Conservation (phyloP, 2,888 invertebrate genomes). For the Chydorus sphaericus region DNA sequence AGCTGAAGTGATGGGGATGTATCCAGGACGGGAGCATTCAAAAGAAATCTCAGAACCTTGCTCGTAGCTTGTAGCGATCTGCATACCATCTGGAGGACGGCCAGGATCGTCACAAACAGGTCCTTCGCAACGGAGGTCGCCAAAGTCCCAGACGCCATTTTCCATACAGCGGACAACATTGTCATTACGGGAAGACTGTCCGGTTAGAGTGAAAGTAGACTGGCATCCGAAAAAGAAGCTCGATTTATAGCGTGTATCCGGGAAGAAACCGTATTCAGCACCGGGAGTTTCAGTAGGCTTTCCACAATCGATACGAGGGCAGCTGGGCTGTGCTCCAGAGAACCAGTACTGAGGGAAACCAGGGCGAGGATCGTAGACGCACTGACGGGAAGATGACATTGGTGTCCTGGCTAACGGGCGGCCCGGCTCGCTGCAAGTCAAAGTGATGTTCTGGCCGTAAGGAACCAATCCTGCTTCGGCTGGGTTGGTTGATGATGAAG, state of each 20-base stretch:
- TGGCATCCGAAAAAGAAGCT: conserved; percentile 93
- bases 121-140: conserved; percentile 86
- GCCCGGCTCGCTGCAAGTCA: conserved; percentile 63
- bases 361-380: conserved; percentile 84
- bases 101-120: conserved; percentile 94
- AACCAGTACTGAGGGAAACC: conserved; percentile 82
- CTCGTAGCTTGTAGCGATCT: conserved; percentile 50
- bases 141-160: conserved; percentile 94
- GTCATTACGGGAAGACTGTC: conserved; percentile 80
- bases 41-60: conserved; percentile 74
- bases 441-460: conserved; percentile 77
- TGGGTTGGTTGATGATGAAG: too few species aligned
- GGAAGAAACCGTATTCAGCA: conserved; percentile 76
- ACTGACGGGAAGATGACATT: conserved; percentile 75
- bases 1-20: conserved; percentile 76
- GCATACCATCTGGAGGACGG: conserved; percentile 78
- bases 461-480: conserved; percentile 56
- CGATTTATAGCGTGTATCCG: conserved; percentile 79
- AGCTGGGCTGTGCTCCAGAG: conserved; percentile 69
- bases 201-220: conserved; percentile 85
- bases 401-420: conserved; percentile 63
- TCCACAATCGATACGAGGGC: conserved; percentile 83
- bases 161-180: conserved; percentile 82
- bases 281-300: conserved; percentile 79
- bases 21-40: conserved; percentile 78